A percentile compares a stretch with the other conserved stretches of the same genome.
phyloP scores from a whole-genome alignment of 2,113 vertebrate species.

The Irena cyanogastra region DNA sequence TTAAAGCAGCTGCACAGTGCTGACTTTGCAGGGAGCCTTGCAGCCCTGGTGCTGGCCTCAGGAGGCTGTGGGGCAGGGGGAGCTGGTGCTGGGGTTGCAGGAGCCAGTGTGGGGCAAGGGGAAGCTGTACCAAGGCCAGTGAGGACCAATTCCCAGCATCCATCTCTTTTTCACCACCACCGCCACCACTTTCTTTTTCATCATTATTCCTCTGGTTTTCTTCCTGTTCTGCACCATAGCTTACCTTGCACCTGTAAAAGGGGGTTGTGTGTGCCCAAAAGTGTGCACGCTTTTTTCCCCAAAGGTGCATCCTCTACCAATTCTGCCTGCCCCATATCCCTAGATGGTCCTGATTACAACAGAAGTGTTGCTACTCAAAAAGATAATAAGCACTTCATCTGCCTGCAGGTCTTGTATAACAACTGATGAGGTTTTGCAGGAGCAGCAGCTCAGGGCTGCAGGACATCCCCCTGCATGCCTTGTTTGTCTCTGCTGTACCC shows the following conservation, averaged over 20 bases:
- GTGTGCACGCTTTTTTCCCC: neutral
- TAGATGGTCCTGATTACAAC: neutral
- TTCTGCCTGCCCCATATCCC: neutral
- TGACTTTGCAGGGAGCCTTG: neutral
- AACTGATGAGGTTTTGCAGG: neutral
- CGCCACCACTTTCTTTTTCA: neutral
- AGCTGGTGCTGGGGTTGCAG: neutral
- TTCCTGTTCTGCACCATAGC: neutral
- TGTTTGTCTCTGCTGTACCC: neutral
- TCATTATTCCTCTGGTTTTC: neutral
- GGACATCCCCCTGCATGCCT: neutral
- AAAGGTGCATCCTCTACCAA: neutral
- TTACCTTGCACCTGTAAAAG: neutral
- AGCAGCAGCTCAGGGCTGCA: neutral
- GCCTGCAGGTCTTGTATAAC: neutral
- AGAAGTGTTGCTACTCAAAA: neutral
- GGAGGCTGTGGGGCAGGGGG: too few species aligned
- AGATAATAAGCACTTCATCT: neutral
- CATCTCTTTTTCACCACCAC: neutral
- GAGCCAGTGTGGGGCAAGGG: too few species aligned
- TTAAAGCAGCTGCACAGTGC: neutral
- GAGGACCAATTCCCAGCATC: neutral
- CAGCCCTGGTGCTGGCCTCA: neutral
- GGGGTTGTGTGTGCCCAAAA: neutral
- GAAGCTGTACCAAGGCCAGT: neutral